Evolutionary conservation across 2,113 vertebrate species (phyloP), one percentile per base, ranked within the genome.

Genomic region (Pholis gunnellus): DNA sequence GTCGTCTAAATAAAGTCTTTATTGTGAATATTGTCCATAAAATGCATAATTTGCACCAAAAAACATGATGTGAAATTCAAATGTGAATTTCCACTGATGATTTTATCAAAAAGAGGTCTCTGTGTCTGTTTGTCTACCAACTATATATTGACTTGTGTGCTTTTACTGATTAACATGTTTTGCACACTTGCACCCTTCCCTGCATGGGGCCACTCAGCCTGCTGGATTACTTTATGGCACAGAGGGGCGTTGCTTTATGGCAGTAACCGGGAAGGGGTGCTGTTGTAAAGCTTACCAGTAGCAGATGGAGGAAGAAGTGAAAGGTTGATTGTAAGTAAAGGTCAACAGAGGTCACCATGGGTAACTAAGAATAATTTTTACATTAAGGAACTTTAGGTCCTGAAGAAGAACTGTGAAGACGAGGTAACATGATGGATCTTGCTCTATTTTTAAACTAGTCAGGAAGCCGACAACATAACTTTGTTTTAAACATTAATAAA

Each of bases 251-350:
- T 52, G 34, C 69, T 77, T 86, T 69, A 73, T 10, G 22, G 27
- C 38, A 11, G 17, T 13, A 25, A 20, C 22, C 13, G 3, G 10
- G 44, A 44, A 46, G 2, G 22, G 17, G 8, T 27, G 46, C 65
- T 36, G 59, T 5, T 56, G 80, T 75, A 65, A 86, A 82, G 75
- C 57, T 34, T 50, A 34, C 27, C 15, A 20, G 31, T 4, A 11
- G 56, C 48, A 78, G 67, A 78, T 88, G 72, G 83, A 68, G 74
- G 75, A 72, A 54, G 38, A 69, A 20, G 68, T 78, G 46, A 81
- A 31, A 84, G 66, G 71, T 14, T 72, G 70, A 57, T 0, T 0
- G 73, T 66, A 64, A 38, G 18, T 22, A 57, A 67, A 78, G 48
- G 54, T 75, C 82, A 50, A 29, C 46, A 82, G 40, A 78, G 36